A percentile compares a stretch with the other conserved stretches of the same genome.
Conservation (phyloP, 23 tunicate genomes). For the Pegea sp. region DNA sequence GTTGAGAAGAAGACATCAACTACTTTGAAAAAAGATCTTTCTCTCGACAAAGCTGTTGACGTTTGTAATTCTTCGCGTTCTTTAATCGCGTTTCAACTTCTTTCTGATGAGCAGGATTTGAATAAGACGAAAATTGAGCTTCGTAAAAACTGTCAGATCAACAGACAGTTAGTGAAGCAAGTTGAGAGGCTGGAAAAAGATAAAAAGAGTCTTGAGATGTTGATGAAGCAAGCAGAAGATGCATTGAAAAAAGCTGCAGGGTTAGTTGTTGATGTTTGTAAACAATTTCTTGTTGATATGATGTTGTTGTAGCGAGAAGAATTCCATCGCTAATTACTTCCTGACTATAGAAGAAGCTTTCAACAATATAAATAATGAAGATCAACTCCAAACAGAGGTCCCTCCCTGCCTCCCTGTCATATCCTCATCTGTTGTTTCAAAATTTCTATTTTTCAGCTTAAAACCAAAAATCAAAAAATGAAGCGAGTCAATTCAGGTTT, state of each 20-base stretch:
- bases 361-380: constrained; percentile 10
- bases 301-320: constrained; percentile 43
- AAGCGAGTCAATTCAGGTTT: too few species aligned
- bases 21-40: too few species aligned
- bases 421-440: too few species aligned
- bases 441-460: not conserved
- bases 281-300: not conserved
- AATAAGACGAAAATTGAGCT: constrained; percentile 78
- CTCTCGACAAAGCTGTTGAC: too few species aligned
- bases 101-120: constrained; percentile 20
- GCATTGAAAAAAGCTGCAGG: constrained; percentile 74
- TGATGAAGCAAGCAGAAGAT: constrained; percentile 31
- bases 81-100: too few species aligned
- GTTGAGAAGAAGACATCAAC: too few species aligned
- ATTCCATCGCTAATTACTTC: constrained; percentile 55
- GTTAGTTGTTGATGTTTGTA: constrained; percentile 7
- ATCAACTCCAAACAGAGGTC: too few species aligned
- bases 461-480: too few species aligned
- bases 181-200: constrained; percentile 33
- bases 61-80: too few species aligned
- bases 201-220: constrained; percentile 11
- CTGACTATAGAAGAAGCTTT: constrained; percentile 12
- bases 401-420: too few species aligned
- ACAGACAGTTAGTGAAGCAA: constrained; percentile 33
- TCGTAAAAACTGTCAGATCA: constrained; percentile 37